Evolutionary conservation across 2,888 invertebrate genomes (phyloP).

Genomic region (Oeneis ivallda): DNA sequence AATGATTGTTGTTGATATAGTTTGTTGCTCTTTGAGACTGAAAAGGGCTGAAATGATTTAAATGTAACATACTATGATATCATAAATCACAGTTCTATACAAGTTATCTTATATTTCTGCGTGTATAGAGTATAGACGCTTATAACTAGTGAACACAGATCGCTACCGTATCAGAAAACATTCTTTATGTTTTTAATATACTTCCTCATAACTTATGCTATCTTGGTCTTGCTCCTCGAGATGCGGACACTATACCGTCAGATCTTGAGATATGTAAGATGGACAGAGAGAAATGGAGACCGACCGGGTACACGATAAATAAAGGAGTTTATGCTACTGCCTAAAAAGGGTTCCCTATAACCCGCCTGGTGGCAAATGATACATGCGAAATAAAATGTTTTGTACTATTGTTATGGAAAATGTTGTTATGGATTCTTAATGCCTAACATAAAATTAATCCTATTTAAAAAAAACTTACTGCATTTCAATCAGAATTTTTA

Average conservation of each 20-base stretch:
- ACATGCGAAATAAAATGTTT: not conserved
- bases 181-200: constrained; percentile 45
- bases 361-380: not conserved
- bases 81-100: no score
- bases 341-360: constrained; percentile 13
- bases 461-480: no score
- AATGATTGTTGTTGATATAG: no score
- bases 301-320: constrained; percentile 67
- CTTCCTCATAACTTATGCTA: constrained; percentile 38
- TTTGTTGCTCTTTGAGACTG: no score
- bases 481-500: no score
- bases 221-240: constrained; percentile 53
- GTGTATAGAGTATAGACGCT: not conserved
- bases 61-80: no score
- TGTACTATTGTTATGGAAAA: no score
- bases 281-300: constrained; percentile 77
- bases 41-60: no score
- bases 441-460: no score
- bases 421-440: no score
- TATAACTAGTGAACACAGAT: constrained; percentile 18
- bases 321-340: constrained; percentile 51
- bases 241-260: constrained; percentile 72
- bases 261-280: constrained; percentile 63
- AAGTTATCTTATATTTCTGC: no score
- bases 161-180: constrained; percentile 42